Conservation (phyloP, 2,888 invertebrate genomes). For the Gryllus longicercus region DNA sequence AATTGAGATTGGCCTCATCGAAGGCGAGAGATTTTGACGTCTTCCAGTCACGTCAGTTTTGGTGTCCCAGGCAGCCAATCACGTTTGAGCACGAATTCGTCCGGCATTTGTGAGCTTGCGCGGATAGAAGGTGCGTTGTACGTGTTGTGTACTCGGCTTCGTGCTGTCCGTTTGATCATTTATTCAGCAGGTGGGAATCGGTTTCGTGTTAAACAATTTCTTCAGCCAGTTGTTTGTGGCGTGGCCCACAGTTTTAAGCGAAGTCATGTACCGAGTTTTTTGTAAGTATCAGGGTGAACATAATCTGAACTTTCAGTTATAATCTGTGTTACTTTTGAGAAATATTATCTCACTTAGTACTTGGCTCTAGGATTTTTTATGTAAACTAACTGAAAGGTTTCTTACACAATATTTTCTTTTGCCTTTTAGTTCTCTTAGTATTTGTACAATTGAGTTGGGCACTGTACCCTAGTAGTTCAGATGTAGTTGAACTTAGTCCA, state of each 20-base stretch:
- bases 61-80: neutral
- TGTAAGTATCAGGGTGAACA: no score
- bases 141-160: neutral
- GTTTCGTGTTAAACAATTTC: neutral
- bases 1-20: no score
- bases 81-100: neutral
- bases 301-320: no score
- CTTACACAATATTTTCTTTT: neutral
- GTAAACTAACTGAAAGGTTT: neutral
- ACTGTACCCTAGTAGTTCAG: slow-evolving; percentile 50
- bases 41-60: neutral
- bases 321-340: no score
- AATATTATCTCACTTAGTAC: no score
- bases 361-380: neutral
- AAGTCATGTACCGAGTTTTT: neutral
- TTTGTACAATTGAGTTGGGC: slow-evolving; percentile 31
- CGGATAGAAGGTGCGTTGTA: neutral
- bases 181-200: no score
- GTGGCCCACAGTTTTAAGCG: neutral
- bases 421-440: neutral
- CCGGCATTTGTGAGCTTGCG: neutral
- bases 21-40: no score
- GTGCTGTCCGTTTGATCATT: no score
- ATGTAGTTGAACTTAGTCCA: slow-evolving; percentile 82
- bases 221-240: neutral